These are phyloP conservation scores for Sarcophaga peregrina DNA, from an alignment of 1,140 invertebrate genomes.

Conservation along the genomic window DNA sequence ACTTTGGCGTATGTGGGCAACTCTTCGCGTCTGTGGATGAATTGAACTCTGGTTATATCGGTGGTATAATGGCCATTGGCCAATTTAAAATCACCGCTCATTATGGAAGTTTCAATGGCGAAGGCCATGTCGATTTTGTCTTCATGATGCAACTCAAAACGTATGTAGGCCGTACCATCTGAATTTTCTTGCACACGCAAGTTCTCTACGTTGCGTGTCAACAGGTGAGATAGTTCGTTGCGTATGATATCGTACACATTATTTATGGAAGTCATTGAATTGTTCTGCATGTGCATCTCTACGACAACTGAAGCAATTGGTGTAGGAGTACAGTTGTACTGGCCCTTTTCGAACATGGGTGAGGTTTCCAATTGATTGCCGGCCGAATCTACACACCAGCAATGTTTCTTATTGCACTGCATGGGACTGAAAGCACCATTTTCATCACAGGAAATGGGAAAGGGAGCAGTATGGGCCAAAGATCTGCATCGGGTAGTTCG, in stretches of 20 bases:
- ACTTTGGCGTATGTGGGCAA: constrained; percentile 52
- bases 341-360: constrained; percentile 73
- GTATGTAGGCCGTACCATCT: constrained; percentile 57
- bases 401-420: constrained; percentile 79
- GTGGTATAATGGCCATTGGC: constrained; percentile 56
- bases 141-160: constrained; percentile 62
- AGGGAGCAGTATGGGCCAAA: constrained; percentile 70
- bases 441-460: constrained; percentile 73
- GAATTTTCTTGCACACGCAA: constrained; percentile 65
- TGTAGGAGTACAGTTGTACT: constrained; percentile 52
- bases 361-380: constrained; percentile 79
- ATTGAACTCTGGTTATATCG: constrained; percentile 61
- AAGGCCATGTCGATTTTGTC: constrained; percentile 64
- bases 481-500: constrained; percentile 73
- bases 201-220: constrained; percentile 61
- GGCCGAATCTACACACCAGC: constrained; percentile 89
- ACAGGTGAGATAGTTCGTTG: constrained; percentile 55
- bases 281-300: constrained; percentile 61
- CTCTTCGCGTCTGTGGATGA: constrained; percentile 54
- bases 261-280: constrained; percentile 48
- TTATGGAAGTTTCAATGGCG: constrained; percentile 61
- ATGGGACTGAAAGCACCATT: constrained; percentile 78
- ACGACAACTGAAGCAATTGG: constrained; percentile 62
- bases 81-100: constrained; percentile 53
- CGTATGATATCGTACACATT: constrained; percentile 62